A percentile compares a stretch with the other conserved stretches of the same genome.
phyloP scores from a whole-genome alignment of 2,113 vertebrate species.

The Anolis carolinensis region DNA sequence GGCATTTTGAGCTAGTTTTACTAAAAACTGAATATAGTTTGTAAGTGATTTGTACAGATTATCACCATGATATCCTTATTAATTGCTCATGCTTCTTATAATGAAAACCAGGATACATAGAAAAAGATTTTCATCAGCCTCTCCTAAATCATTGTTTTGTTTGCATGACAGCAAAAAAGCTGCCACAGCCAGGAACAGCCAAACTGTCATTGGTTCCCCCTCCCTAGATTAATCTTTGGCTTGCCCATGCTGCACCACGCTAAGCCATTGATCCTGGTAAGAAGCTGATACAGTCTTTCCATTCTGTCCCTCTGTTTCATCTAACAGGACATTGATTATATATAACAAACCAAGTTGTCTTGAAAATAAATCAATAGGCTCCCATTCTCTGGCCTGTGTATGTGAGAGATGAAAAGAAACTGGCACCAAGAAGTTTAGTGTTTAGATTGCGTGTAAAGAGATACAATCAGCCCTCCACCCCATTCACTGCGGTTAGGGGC shows the following conservation, averaged over 20 bases:
- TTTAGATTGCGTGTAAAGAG: neutral
- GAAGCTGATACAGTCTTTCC: neutral
- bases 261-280: conserved; percentile 20
- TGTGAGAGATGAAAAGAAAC: neutral
- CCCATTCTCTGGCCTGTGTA: neutral
- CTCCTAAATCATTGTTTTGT: neutral
- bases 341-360: conserved; percentile 33
- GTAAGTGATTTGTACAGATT: neutral
- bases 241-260: neutral
- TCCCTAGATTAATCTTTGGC: neutral
- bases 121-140: neutral
- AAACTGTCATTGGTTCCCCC: conserved; percentile 12
- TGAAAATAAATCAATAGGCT: conserved; percentile 16
- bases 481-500: too few relatives aligned
- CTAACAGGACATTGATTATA: conserved; percentile 40
- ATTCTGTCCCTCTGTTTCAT: conserved; percentile 3
- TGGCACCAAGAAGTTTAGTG: conserved; percentile 2
- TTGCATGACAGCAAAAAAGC: neutral
- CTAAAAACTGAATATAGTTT: neutral
- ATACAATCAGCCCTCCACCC: too few relatives aligned
- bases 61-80: neutral
- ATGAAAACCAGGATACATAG: neutral
- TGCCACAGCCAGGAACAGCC: neutral
- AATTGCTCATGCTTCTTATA: neutral
- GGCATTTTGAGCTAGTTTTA: neutral